Evolutionary conservation across 2,888 invertebrate genomes (phyloP), one percentile per base, ranked within the genome.

Genomic region (Polia nebulosa): DNA sequence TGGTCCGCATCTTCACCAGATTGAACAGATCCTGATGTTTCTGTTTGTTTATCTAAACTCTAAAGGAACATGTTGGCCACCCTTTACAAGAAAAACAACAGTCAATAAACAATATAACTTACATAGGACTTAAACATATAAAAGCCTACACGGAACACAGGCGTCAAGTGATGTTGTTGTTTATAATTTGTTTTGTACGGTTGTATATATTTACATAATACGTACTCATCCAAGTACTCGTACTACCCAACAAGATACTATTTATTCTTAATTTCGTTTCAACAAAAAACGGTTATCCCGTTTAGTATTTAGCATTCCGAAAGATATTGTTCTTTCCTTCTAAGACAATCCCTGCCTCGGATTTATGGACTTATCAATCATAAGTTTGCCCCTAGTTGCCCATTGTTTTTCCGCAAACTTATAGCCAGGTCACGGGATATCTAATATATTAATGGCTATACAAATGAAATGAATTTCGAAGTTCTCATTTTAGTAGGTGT

Each of bases 361-460:
- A 69, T 87, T 88, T 87, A 84, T 86, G 66, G 78, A 83, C 81
- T 82, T 87, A 85, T 89, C 86, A 87, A 87, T 88, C 87, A 87
- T 86, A 88, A 88, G 83, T 88, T 89, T 69, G 39, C 55, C 76
- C 75, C 84, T 89, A 87, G 85, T 88, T n/a, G n/a, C n/a, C n/a
- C n/a, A n/a, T n/a, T n/a, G n/a, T n/a, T n/a, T 86, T 79, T 74
- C 36, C 69, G 53, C 62, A 44, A 83, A 83, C 77, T 86, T 83
- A 83, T 76, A 79, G 76, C 63, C 71, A 75, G 73, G 60, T 76
- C 74, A 78, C 57, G 67, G 45, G 44, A 64, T 60, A 49, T 64
- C 64, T 68, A 68, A 64, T 79, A 72, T 67, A 76, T 76, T 76
- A 72, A 80, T 68, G 63, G 63, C 53, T 68, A 58, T 58, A 67